Percentiles rank a stretch among this genome's conserved stretches.
These are phyloP conservation scores for Myiotriccus ornatus DNA, from an alignment of 2,797 vertebrate species.

Conservation along the genomic window DNA sequence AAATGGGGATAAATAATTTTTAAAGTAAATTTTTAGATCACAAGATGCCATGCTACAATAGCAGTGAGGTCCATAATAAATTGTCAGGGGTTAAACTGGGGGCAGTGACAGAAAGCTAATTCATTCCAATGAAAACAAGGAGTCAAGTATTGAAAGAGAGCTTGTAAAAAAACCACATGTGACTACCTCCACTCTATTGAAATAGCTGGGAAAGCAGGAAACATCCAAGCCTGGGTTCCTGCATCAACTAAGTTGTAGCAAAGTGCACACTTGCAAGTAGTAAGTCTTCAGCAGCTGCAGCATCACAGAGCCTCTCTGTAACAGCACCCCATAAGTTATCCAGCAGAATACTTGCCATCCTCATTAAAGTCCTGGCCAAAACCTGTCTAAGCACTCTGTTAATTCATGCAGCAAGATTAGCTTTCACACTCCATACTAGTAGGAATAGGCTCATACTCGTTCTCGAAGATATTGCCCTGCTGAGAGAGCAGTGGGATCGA, in stretches of 20 bases:
- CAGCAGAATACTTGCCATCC: background rate
- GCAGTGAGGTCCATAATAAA: background rate
- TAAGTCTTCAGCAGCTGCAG: background rate
- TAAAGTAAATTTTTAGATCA: background rate
- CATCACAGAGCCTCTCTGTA: background rate
- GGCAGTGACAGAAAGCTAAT: slow-evolving; percentile 13
- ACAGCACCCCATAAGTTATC: background rate
- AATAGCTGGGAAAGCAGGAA: slow-evolving; percentile 56
- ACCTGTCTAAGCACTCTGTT: background rate
- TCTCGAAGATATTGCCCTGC: background rate
- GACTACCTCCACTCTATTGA: slow-evolving; percentile 32
- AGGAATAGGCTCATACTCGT: background rate
- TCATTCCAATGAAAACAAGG: slow-evolving; percentile 42
- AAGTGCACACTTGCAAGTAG: background rate
- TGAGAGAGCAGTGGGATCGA: background rate
- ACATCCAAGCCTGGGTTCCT: background rate
- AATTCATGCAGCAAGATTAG: background rate
- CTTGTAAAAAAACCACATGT: slow-evolving; percentile 25
- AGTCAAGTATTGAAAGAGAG: slow-evolving; percentile 41
- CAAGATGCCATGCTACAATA: background rate
- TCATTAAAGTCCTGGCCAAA: background rate
- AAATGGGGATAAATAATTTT: background rate
- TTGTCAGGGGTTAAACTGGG: background rate
- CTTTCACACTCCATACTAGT: background rate
- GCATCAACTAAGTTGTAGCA: background rate